Conservation (phyloP, 2,888 invertebrate species). For the Brachyptera putata region DNA sequence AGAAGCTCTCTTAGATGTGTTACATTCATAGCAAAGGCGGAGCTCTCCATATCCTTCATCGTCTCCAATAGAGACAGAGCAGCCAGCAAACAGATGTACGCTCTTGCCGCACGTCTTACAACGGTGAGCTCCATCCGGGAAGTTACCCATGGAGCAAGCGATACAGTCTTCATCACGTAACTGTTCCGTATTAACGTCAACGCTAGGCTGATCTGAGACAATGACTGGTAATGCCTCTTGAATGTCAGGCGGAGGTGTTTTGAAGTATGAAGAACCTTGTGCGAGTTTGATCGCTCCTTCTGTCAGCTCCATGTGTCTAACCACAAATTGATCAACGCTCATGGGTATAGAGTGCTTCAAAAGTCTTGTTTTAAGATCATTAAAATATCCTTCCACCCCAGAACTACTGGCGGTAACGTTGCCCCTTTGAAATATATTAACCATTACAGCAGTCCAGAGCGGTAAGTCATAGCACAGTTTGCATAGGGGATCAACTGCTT, state of each 20-base stretch:
- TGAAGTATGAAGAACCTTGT: neutral
- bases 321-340: neutral
- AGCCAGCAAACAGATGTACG: neutral
- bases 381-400: conserved; percentile 6
- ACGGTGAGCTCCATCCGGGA: neutral
- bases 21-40: neutral
- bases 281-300: conserved; percentile 3
- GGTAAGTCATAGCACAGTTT: conserved; percentile 3
- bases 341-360: neutral
- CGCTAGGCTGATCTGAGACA: too few relatives aligned
- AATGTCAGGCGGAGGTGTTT: too few relatives aligned
- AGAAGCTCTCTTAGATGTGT: neutral
- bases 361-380: neutral
- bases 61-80: neutral
- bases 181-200: too few relatives aligned
- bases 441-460: conserved; percentile 6
- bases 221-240: too few relatives aligned
- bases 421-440: neutral
- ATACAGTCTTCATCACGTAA: conserved; percentile 2
- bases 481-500: neutral
- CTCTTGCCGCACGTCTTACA: neutral
- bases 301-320: neutral
- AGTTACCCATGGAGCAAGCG: neutral
- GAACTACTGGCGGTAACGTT: conserved; percentile 7
- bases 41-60: conserved; percentile 4